phyloP scores from a whole-genome alignment of 2,113 vertebrate species.

The Pontoporia blainvillei region DNA sequence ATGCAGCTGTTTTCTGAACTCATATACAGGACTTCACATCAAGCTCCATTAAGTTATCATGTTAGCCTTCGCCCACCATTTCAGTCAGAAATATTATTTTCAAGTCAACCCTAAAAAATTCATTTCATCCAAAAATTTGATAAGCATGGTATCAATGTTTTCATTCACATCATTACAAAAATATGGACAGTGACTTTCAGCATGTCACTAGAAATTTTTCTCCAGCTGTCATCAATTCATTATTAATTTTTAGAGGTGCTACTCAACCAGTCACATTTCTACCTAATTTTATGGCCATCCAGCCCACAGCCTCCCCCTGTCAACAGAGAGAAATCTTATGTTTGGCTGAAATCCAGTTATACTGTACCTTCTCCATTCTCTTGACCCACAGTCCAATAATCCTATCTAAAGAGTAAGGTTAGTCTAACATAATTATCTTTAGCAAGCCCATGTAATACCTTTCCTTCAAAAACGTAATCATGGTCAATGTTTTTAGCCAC shows the following conservation, averaged over 20 bases:
- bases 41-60: not conserved
- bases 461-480: slow-evolving; percentile 33
- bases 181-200: not conserved
- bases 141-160: not conserved
- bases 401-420: not conserved
- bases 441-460: not conserved
- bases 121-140: not conserved
- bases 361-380: not conserved
- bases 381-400: not conserved
- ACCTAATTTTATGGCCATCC: not conserved
- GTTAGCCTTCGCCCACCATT: not conserved
- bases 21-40: not conserved
- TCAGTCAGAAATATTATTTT: not conserved
- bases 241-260: not conserved
- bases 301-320: not conserved
- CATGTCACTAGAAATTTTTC: not conserved
- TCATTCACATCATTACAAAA: not conserved
- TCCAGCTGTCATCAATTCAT: not conserved
- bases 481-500: not conserved
- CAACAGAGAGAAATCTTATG: not conserved
- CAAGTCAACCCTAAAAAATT: not conserved
- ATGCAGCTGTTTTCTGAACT: not conserved
- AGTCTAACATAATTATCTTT: not conserved
- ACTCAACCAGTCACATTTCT: not conserved
- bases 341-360: not conserved